Evolutionary conservation across 2,888 invertebrate species (phyloP).

Genomic region (Drosophila macrospina): DNA sequence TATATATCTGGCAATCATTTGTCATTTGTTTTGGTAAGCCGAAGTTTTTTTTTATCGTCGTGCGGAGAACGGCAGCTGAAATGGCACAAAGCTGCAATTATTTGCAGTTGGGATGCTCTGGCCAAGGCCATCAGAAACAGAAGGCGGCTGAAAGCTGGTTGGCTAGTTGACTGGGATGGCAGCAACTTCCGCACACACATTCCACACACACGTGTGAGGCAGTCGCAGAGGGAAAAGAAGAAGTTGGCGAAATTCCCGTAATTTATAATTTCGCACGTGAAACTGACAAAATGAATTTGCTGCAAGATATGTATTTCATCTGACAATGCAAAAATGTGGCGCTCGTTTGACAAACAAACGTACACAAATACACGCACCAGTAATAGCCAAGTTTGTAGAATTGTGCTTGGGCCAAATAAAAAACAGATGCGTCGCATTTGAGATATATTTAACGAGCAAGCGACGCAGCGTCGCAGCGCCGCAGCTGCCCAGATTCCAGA

Average conservation of each 20-base stretch:
- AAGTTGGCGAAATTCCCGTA: conserved; percentile 49
- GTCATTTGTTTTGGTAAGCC: conserved; percentile 3
- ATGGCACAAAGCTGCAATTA: conserved; percentile 71
- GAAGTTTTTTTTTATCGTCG: conserved; percentile 11
- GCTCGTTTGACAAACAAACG: conserved; percentile 51
- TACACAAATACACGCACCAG: not conserved
- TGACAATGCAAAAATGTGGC: conserved; percentile 51
- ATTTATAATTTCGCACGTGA: conserved; percentile 81
- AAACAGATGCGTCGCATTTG: conserved; percentile 67
- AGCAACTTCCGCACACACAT: conserved; percentile 39
- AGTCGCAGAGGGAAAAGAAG: conserved; percentile 1
- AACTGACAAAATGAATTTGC: conserved; percentile 68
- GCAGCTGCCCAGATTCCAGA: conserved; percentile 53
- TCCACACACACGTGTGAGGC: not conserved
- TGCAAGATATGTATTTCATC: conserved; percentile 19
- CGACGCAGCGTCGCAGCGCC: conserved; percentile 14
- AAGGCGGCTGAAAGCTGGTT: conserved; percentile 63
- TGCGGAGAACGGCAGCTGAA: conserved; percentile 10
- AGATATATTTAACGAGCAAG: conserved; percentile 44
- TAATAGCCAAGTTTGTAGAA: conserved; percentile 31
- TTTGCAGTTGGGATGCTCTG: conserved; percentile 65
- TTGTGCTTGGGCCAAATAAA: conserved; percentile 66
- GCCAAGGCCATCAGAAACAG: conserved; percentile 78
- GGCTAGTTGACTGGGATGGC: no score
- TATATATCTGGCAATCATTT: not conserved